Percentiles rank a stretch among this genome's conserved stretches.
Conservation (phyloP, 2,797 vertebrate genomes). For the Cygnus olor region DNA sequence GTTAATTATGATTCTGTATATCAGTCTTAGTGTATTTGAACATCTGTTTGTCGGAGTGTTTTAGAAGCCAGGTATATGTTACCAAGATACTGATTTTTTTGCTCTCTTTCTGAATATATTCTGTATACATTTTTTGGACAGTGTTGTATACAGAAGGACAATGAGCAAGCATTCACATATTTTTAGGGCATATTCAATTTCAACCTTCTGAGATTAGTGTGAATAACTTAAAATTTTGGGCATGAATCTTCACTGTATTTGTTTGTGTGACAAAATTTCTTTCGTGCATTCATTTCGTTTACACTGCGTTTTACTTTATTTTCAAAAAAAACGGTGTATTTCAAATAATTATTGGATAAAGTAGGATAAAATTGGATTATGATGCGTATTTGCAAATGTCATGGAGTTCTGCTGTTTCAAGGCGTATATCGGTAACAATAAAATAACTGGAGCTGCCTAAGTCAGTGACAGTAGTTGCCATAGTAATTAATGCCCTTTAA, state of each 20-base stretch:
- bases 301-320: neutral
- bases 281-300: neutral
- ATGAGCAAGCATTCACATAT: neutral
- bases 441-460: neutral
- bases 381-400: neutral
- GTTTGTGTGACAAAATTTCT: neutral
- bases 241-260: neutral
- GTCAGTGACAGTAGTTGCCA: slow-evolving; percentile 46
- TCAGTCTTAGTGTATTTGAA: neutral
- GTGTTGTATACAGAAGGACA: neutral
- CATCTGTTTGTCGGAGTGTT: neutral
- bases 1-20: neutral
- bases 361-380: neutral
- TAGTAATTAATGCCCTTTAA: slow-evolving; percentile 67
- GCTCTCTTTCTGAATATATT: neutral
- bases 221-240: neutral
- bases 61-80: neutral
- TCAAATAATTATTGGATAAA: neutral
- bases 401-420: neutral
- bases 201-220: neutral
- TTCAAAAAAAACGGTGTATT: neutral
- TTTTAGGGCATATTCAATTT: neutral
- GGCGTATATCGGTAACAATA: neutral
- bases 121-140: neutral
- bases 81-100: neutral